A percentile compares a stretch with the other conserved stretches of the same genome.
Evolutionary conservation across 1,140 invertebrate genomes (phyloP).

Genomic region (Coelopa frigida): DNA sequence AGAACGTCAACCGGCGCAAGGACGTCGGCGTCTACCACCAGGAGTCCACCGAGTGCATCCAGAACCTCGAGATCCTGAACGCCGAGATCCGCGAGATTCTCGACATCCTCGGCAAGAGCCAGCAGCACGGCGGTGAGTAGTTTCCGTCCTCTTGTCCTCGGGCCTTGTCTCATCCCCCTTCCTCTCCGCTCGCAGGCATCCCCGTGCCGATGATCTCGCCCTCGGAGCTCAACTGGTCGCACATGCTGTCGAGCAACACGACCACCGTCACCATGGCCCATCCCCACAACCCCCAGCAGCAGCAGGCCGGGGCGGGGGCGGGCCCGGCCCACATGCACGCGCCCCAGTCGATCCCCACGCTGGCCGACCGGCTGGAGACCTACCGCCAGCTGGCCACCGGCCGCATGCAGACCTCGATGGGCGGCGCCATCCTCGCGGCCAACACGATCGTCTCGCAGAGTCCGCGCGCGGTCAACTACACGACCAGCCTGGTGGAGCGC

Average conservation of each 20-base stretch:
- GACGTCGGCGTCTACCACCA: conserved; percentile 46
- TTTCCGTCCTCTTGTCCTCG: not conserved
- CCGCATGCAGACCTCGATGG: conserved; percentile 33
- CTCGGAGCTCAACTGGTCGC: conserved; percentile 55
- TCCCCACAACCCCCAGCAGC: not conserved
- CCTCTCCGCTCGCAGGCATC: conserved; percentile 15
- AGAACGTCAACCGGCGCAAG: conserved; percentile 27
- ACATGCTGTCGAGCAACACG: conserved; percentile 28
- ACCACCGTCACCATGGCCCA: conserved; percentile 2
- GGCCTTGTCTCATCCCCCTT: not conserved
- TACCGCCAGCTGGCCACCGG: conserved; percentile 46
- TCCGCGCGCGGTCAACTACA: conserved; percentile 42
- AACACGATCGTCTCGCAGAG: conserved; percentile 49
- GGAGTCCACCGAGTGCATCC: conserved; percentile 61
- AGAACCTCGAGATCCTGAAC: conserved; percentile 62
- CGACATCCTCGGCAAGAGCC: conserved; percentile 58
- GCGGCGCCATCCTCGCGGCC: conserved; percentile 33
- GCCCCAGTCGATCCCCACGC: conserved; percentile 47
- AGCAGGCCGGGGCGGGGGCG: not conserved
- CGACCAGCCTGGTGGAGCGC: conserved; percentile 55
- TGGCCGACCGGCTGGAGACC: conserved; percentile 48
- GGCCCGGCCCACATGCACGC: conserved; percentile 24
- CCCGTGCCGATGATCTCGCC: conserved; percentile 52
- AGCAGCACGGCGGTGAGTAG: conserved; percentile 24
- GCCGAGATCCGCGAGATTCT: conserved; percentile 64